phyloP scores from a whole-genome alignment of 2,113 vertebrate species.

The Alosa alosa region DNA sequence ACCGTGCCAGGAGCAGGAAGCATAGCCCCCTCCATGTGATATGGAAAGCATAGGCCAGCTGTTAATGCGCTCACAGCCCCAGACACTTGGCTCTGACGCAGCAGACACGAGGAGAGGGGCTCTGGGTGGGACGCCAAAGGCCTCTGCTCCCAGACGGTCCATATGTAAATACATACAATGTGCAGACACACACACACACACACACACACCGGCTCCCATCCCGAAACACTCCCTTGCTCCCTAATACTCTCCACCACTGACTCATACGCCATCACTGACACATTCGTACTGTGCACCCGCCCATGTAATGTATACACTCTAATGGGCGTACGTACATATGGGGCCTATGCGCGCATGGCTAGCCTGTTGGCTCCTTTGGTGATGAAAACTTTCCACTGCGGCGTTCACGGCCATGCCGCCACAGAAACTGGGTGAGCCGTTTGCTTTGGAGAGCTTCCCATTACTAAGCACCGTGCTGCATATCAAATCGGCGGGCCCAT shows the following conservation, averaged over 20 bases:
- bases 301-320: not conserved
- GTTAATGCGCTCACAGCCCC: constrained; percentile 57
- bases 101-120: constrained; percentile 6
- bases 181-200: constrained; percentile 32
- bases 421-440: constrained; percentile 10
- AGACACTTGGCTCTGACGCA: constrained; percentile 56
- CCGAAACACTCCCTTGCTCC: not conserved
- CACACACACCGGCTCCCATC: not conserved
- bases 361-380: not conserved
- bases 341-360: not conserved
- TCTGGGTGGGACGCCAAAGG: constrained; percentile 22
- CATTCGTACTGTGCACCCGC: constrained; percentile 8
- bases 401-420: not conserved
- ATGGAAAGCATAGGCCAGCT: constrained; percentile 57
- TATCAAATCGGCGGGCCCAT: constrained; percentile 2
- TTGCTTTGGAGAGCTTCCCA: constrained; percentile 26
- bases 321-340: not conserved
- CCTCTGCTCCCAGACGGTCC: constrained; percentile 44
- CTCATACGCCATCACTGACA: not conserved
- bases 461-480: constrained; percentile 21
- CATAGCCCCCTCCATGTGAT: constrained; percentile 36
- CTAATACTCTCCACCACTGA: not conserved
- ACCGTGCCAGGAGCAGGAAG: constrained; percentile 48
- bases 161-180: constrained; percentile 33
- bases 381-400: constrained; percentile 29